These are phyloP conservation scores for Rotaria socialis DNA, from an alignment of 2,888 invertebrate species.

Conservation along the genomic window DNA sequence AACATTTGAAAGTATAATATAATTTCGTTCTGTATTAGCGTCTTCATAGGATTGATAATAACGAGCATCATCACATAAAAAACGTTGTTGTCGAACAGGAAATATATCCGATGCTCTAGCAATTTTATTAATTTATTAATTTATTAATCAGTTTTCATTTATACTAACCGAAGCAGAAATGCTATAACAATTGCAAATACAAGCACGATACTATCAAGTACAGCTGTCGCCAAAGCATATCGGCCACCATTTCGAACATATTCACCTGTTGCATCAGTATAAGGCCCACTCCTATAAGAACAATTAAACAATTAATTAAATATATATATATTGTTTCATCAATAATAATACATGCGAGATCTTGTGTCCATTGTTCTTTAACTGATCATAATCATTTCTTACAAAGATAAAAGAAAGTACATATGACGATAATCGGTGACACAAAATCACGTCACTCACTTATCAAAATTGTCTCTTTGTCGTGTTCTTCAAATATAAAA, in stretches of 20 bases:
- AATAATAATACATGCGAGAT: constrained; percentile 15
- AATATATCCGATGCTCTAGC: constrained; percentile 26
- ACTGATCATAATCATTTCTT: background rate
- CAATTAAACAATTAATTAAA: background rate
- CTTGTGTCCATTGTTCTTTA: constrained; percentile 4
- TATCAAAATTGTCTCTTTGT: background rate
- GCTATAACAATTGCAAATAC: constrained; percentile 24
- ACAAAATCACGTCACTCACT: background rate
- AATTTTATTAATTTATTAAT: background rate
- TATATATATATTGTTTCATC: background rate
- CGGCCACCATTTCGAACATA: constrained; percentile 18
- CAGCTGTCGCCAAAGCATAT: constrained; percentile 21
- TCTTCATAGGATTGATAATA: constrained; percentile 36
- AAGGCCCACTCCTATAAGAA: constrained; percentile 9
- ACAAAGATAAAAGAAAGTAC: background rate
- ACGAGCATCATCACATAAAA: constrained; percentile 32
- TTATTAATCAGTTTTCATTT: background rate
- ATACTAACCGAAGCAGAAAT: constrained; percentile 30
- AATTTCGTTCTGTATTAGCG: constrained; percentile 22
- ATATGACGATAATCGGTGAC: background rate
- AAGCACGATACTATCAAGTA: constrained; percentile 27
- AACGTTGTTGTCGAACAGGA: constrained; percentile 36
- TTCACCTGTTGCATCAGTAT: constrained; percentile 12
- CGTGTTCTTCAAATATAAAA: constrained; percentile 16
- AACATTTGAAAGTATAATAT: constrained; percentile 7